These are phyloP conservation scores for Agrypnia vestita DNA, from an alignment of 1,140 invertebrate species.

Conservation along the genomic window DNA sequence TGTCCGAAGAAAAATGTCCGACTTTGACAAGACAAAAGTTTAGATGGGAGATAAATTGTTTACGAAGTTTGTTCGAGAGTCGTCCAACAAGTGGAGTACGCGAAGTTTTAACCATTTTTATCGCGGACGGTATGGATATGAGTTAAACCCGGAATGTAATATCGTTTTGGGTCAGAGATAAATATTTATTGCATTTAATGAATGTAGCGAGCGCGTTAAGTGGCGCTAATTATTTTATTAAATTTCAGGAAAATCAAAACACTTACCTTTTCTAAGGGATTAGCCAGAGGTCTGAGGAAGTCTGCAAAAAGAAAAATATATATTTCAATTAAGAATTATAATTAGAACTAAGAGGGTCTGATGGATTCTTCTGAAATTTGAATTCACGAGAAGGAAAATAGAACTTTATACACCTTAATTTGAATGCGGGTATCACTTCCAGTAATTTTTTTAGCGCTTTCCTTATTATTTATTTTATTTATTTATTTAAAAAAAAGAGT, in stretches of 20 bases:
- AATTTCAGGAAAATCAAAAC: neutral
- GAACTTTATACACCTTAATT: no score
- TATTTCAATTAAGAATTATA: no score
- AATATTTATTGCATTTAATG: neutral
- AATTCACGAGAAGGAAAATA: no score
- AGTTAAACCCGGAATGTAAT: no score
- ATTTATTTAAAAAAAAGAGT: no score
- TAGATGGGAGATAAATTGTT: neutral
- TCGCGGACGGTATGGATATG: no score
- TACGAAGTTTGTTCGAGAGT: neutral
- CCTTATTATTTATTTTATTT: no score
- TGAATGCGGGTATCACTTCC: no score
- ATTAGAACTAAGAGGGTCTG: no score
- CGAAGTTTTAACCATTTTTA: neutral
- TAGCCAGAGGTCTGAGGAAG: conserved; percentile 17
- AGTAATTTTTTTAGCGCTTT: no score
- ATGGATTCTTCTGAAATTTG: no score
- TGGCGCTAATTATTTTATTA: neutral
- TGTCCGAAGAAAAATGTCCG: neutral
- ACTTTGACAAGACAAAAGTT: neutral
- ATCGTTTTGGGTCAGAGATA: neutral
- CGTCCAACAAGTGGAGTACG: neutral
- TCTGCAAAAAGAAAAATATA: conserved; percentile 16
- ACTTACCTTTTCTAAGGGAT: conserved; percentile 34
- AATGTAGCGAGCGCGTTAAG: neutral